Percentiles rank a stretch among this genome's conserved stretches.
Conservation (phyloP, 53 echinoderm and acorn worm genomes). For the Echinarachnius parma region DNA sequence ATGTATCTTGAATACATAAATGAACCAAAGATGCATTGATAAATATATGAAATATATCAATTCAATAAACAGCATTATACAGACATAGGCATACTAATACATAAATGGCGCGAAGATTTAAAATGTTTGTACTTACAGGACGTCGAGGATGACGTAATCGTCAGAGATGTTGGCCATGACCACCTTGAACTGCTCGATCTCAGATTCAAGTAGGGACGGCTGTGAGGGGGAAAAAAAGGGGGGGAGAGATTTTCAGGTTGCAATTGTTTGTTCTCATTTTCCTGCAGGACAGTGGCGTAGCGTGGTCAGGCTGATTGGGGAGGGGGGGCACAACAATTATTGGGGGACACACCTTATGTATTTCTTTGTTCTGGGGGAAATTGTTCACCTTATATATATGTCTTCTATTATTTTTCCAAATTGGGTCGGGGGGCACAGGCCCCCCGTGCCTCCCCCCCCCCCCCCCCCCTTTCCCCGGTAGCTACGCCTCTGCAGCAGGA, state of each 20-base stretch:
- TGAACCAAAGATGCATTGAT: too few relatives aligned
- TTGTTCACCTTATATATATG: too few relatives aligned
- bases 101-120: not conserved
- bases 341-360: too few relatives aligned
- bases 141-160: conserved; percentile 61
- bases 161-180: conserved; percentile 67
- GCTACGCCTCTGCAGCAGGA: too few relatives aligned
- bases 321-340: too few relatives aligned
- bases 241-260: not conserved
- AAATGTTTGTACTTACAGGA: conserved; percentile 57
- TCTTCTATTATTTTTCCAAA: too few relatives aligned
- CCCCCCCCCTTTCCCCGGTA: too few relatives aligned
- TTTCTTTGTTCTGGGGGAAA: too few relatives aligned
- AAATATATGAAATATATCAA: not conserved
- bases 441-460: too few relatives aligned
- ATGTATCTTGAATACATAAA: not conserved
- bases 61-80: too few relatives aligned
- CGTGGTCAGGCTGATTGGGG: too few relatives aligned
- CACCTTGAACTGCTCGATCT: conserved; percentile 30
- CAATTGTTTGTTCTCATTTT: not conserved
- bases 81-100: not conserved
- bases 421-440: too few relatives aligned
- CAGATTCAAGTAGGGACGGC: not conserved
- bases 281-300: not conserved
- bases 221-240: not conserved